phyloP scores from a whole-genome alignment of 2,888 invertebrate genomes.

The Microplitis manilae region DNA sequence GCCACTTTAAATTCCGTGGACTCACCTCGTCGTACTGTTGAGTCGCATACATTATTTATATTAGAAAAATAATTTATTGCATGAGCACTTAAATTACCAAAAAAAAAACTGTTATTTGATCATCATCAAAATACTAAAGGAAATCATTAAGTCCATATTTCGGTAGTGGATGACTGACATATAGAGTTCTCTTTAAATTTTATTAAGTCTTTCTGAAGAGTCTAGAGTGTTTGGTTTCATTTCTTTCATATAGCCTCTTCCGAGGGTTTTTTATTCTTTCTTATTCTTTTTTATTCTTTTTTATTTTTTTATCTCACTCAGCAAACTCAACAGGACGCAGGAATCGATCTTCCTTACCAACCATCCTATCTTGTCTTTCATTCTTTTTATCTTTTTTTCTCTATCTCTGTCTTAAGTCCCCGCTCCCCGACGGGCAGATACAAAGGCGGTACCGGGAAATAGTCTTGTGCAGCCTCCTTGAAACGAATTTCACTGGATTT shows the following conservation, averaged over 20 bases:
- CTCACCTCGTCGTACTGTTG: background rate
- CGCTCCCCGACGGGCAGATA: slow-evolving; percentile 2
- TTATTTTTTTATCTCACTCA: background rate
- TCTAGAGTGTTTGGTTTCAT: slow-evolving; percentile 31
- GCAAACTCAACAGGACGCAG: slow-evolving; percentile 25
- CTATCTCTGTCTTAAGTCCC: background rate
- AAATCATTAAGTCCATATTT: too few relatives aligned
- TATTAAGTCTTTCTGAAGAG: background rate
- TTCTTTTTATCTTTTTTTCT: background rate
- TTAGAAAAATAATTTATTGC: too few relatives aligned
- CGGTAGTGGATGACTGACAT: too few relatives aligned
- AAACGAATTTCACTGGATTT: slow-evolving; percentile 25
- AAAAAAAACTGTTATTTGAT: too few relatives aligned
- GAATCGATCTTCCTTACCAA: slow-evolving; percentile 19
- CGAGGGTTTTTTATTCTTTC: background rate
- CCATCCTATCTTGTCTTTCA: slow-evolving; percentile 7
- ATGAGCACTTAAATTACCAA: too few relatives aligned
- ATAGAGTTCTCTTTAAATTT: too few relatives aligned
- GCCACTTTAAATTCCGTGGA: slow-evolving; percentile 48
- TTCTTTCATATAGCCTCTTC: slow-evolving; percentile 14
- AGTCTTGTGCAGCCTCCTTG: slow-evolving; percentile 1
- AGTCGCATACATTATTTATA: too few relatives aligned
- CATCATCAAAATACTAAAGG: too few relatives aligned
- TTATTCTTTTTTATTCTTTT: background rate
- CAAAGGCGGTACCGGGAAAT: slow-evolving; percentile 20